Conservation (phyloP, 1,140 invertebrate genomes). For the Drosophila pallidifrons region DNA sequence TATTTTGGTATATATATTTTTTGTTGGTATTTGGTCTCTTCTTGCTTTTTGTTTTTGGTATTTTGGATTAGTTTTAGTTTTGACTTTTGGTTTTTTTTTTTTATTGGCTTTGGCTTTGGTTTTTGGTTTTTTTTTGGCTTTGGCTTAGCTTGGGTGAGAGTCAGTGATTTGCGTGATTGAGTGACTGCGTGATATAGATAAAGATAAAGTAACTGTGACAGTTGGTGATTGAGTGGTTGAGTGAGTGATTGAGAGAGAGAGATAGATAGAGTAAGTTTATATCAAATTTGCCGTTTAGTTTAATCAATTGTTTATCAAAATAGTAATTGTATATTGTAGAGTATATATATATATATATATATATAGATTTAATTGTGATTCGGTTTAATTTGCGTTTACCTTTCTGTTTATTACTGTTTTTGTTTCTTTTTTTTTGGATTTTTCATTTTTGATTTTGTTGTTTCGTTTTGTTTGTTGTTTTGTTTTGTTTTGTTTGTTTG, state of each 20-base stretch:
- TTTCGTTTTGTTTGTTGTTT: not conserved
- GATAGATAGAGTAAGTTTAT: slow-evolving; percentile 34
- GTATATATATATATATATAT: not conserved
- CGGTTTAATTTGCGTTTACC: slow-evolving; percentile 30
- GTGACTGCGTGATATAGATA: slow-evolving; percentile 38
- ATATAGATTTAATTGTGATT: slow-evolving; percentile 34
- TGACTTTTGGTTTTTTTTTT: slow-evolving; percentile 30
- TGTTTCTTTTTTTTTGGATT: slow-evolving; percentile 4
- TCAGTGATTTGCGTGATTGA: slow-evolving; percentile 50
- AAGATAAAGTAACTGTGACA: slow-evolving; percentile 41
- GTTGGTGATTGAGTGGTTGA: slow-evolving; percentile 56
- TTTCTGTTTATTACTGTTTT: slow-evolving; percentile 27
- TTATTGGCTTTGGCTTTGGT: slow-evolving; percentile 31
- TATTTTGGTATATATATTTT: slow-evolving; percentile 11
- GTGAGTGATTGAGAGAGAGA: slow-evolving; percentile 38
- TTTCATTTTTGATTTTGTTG: slow-evolving; percentile 4
- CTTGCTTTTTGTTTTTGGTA: slow-evolving; percentile 18
- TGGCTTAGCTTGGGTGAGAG: slow-evolving; percentile 44
- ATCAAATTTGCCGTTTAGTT: slow-evolving; percentile 36
- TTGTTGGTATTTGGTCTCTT: slow-evolving; percentile 31
- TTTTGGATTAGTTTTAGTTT: slow-evolving; percentile 45
- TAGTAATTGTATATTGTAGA: slow-evolving; percentile 22
- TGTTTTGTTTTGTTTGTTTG: slow-evolving; percentile 3
- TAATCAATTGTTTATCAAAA: slow-evolving; percentile 38
- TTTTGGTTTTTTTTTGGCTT: slow-evolving; percentile 27